These are phyloP conservation scores for Aradophagus sp. DNA, from an alignment of 1,140 invertebrate genomes.

Conservation along the genomic window DNA sequence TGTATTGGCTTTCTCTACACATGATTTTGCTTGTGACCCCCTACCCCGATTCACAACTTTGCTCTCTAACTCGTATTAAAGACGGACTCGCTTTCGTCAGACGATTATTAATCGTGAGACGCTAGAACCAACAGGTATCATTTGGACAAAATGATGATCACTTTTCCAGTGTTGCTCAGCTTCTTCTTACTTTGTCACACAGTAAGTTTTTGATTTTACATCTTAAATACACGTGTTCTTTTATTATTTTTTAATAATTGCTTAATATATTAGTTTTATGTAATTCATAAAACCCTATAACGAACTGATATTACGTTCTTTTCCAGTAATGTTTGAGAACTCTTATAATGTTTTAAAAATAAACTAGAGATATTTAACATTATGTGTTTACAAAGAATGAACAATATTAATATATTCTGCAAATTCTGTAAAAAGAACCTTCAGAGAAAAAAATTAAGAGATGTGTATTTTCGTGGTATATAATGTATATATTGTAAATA, in stretches of 20 bases:
- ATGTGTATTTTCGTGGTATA: too few species aligned
- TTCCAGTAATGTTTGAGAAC: too few species aligned
- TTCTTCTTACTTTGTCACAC: constrained; percentile 8
- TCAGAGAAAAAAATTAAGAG: too few species aligned
- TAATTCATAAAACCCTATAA: too few species aligned
- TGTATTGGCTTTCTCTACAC: constrained; percentile 23
- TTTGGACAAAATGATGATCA: constrained; percentile 16
- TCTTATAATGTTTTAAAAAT: too few species aligned
- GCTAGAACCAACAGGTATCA: constrained; percentile 12
- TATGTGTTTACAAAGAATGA: too few species aligned
- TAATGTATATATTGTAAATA: too few species aligned
- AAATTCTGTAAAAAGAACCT: too few species aligned
- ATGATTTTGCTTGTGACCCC: constrained; percentile 13
- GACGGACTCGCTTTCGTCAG: constrained; percentile 23
- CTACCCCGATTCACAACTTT: constrained; percentile 9
- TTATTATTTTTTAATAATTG: neutral
- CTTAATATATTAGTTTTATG: too few species aligned
- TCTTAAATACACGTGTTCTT: neutral
- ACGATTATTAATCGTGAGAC: constrained; percentile 27
- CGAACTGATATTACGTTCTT: too few species aligned
- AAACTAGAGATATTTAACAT: too few species aligned
- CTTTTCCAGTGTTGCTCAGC: constrained; percentile 4
- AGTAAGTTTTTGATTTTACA: constrained; percentile 11
- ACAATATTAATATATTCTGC: too few species aligned
- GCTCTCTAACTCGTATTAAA: constrained; percentile 31